Percentiles rank a stretch among this genome's conserved stretches.
Evolutionary conservation across 1,140 invertebrate species (phyloP).

Genomic region (Kradibia gibbosae): DNA sequence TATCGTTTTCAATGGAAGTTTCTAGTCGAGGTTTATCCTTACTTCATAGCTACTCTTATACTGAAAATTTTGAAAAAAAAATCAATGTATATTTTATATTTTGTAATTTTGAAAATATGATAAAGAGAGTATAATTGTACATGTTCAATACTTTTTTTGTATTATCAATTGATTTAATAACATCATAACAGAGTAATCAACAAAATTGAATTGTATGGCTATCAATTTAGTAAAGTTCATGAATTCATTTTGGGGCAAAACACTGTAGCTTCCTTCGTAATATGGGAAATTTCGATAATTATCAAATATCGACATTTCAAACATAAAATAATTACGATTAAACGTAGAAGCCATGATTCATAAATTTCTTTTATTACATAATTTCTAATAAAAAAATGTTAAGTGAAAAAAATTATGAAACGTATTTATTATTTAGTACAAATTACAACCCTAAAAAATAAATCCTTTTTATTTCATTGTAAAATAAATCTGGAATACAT

Average conservation of each 20-base stretch:
- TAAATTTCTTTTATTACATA: constrained; percentile 47
- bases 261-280: not conserved
- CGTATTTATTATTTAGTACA: constrained; percentile 2
- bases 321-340: not conserved
- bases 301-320: constrained; percentile 2
- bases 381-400: constrained; percentile 50
- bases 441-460: not conserved
- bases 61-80: constrained; percentile 24
- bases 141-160: constrained; percentile 18
- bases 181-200: not conserved
- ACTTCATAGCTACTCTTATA: constrained; percentile 21
- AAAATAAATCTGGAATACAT: not conserved
- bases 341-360: constrained; percentile 1
- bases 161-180: constrained; percentile 4
- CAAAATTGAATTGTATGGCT: constrained; percentile 1
- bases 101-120: constrained; percentile 10
- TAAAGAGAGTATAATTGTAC: not conserved
- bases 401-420: constrained; percentile 30
- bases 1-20: constrained; percentile 39
- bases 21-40: constrained; percentile 31
- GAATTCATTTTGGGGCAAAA: not conserved
- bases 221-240: not conserved
- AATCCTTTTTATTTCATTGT: not conserved
- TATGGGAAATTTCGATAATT: not conserved
- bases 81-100: constrained; percentile 10